phyloP scores from a whole-genome alignment of 2,888 invertebrate genomes.

The Ophion obscuratus region DNA sequence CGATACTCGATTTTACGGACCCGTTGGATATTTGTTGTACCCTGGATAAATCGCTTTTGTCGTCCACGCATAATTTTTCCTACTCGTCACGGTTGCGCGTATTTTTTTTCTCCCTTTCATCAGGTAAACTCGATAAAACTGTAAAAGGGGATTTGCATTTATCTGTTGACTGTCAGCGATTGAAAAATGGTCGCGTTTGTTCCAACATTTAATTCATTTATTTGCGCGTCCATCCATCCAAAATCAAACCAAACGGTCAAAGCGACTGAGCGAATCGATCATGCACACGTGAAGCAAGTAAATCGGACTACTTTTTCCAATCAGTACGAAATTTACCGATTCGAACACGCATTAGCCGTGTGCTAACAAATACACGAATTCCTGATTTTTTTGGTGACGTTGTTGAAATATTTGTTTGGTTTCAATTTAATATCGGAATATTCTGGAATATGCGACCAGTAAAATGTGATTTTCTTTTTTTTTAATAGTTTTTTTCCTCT shows the following conservation, averaged over 20 bases:
- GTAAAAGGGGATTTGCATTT: background rate
- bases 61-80: background rate
- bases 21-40: slow-evolving; percentile 36
- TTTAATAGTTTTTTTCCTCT: too few relatives aligned
- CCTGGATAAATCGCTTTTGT: slow-evolving; percentile 21
- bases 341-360: background rate
- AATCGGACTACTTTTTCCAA: background rate
- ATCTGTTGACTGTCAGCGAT: background rate
- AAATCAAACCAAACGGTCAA: background rate
- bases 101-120: slow-evolving; percentile 2
- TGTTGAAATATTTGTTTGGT: background rate
- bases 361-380: background rate
- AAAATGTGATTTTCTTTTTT: too few relatives aligned
- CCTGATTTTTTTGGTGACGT: background rate
- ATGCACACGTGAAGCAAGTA: background rate
- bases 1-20: slow-evolving; percentile 41
- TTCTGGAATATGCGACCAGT: background rate
- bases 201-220: slow-evolving; percentile 8
- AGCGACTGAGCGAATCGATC: background rate
- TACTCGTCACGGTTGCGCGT: background rate
- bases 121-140: slow-evolving; percentile 11
- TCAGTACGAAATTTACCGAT: background rate
- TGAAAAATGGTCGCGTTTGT: background rate
- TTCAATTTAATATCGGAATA: background rate
- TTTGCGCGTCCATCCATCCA: slow-evolving; percentile 2